A percentile compares a stretch with the other conserved stretches of the same genome.
Conservation (phyloP, 2,797 vertebrate species). For the Oreonectes daqikongensis region DNA sequence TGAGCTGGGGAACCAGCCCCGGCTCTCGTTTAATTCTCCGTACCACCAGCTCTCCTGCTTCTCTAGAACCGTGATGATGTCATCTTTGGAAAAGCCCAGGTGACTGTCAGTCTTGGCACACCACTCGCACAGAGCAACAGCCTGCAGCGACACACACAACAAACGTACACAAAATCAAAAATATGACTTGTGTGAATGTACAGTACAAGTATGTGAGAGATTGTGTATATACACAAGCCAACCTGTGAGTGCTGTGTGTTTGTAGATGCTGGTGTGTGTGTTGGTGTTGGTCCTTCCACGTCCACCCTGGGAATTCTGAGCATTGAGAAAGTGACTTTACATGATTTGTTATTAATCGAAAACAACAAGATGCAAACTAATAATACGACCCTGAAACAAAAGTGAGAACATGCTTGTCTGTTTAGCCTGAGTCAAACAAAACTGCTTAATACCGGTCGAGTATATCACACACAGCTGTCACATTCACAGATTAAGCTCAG, state of each 20-base stretch:
- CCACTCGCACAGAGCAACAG: conserved; percentile 94
- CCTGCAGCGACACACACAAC: conserved; percentile 67
- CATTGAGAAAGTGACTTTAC: neutral
- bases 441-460: neutral
- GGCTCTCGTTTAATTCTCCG: conserved; percentile 86
- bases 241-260: conserved; percentile 53
- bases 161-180: neutral
- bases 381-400: neutral
- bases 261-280: conserved; percentile 52
- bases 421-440: neutral
- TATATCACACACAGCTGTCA: neutral
- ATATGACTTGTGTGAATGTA: neutral
- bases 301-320: conserved; percentile 58
- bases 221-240: conserved; percentile 10
- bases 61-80: conserved; percentile 91
- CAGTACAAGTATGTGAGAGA: too few species aligned
- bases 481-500: neutral
- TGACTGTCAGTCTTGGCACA: conserved; percentile 96
- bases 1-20: conserved; percentile 95
- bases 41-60: conserved; percentile 99
- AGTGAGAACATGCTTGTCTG: neutral
- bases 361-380: neutral
- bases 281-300: conserved; percentile 57
- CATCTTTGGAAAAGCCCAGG: conserved; percentile 94
- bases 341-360: neutral